Percentiles rank a stretch among this genome's conserved stretches.
Evolutionary conservation across 2,113 vertebrate genomes (phyloP).

Genomic region (Peromyscus maniculatus): DNA sequence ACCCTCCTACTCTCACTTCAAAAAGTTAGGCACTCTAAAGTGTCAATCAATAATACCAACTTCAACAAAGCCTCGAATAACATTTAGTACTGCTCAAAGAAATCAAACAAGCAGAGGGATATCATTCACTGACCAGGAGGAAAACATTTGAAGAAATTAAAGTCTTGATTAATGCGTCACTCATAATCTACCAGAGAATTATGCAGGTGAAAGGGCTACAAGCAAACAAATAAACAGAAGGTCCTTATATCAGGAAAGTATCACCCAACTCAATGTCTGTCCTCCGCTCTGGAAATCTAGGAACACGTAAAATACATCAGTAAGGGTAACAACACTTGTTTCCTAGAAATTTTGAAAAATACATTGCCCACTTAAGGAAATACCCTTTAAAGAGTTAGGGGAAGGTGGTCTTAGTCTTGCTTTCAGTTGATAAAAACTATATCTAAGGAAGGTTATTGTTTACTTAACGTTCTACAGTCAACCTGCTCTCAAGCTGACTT

Average conservation of each 20-base stretch:
- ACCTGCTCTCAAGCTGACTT: not conserved
- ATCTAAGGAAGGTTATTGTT: not conserved
- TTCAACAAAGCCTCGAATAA: not conserved
- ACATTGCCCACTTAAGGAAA: not conserved
- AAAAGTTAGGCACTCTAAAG: not conserved
- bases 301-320: not conserved
- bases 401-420: not conserved
- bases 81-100: not conserved
- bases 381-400: not conserved
- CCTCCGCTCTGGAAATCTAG: not conserved
- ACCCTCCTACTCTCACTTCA: not conserved
- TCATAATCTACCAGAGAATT: not conserved
- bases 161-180: not conserved
- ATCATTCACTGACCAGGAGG: not conserved
- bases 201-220: not conserved
- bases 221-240: not conserved
- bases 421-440: not conserved
- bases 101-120: slow-evolving; percentile 27
- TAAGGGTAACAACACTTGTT: not conserved
- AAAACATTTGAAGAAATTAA: slow-evolving; percentile 13
- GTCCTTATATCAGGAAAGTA: not conserved
- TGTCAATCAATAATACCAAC: not conserved
- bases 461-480: not conserved
- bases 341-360: not conserved
- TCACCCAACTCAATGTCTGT: not conserved